These are phyloP conservation scores for Cephonodes hylas DNA, from an alignment of 2,888 invertebrate species.

Conservation along the genomic window DNA sequence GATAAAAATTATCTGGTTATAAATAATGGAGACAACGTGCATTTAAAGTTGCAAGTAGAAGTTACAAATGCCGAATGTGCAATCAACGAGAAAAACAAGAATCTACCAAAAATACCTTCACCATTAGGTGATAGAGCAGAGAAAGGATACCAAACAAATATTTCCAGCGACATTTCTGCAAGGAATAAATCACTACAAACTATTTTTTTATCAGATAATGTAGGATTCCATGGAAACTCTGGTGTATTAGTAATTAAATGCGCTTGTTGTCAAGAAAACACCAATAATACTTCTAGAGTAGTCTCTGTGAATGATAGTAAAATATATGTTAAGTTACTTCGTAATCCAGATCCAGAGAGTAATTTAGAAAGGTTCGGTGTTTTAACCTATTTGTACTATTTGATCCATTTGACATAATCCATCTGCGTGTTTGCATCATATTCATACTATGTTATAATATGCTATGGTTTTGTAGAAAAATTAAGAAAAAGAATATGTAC, in stretches of 20 bases:
- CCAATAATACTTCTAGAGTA: slow-evolving; percentile 13
- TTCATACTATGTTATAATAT: too few relatives aligned
- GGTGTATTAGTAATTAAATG: slow-evolving; percentile 38
- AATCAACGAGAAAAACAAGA: slow-evolving; percentile 18
- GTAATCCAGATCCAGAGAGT: slow-evolving; percentile 20
- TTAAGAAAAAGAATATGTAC: background rate
- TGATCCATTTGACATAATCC: too few relatives aligned
- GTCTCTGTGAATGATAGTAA: slow-evolving; percentile 24
- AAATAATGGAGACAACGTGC: slow-evolving; percentile 44
- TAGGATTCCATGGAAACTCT: slow-evolving; percentile 21
- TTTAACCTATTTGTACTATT: too few relatives aligned
- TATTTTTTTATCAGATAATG: slow-evolving; percentile 21
- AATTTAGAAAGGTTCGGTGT: background rate
- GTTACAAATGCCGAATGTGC: slow-evolving; percentile 34
- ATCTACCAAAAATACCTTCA: slow-evolving; percentile 18
- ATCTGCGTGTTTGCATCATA: too few relatives aligned
- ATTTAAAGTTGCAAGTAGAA: slow-evolving; percentile 54
- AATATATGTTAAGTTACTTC: slow-evolving; percentile 33
- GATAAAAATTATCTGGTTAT: slow-evolving; percentile 31
- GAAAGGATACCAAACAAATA: slow-evolving; percentile 39
- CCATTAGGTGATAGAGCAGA: slow-evolving; percentile 30
- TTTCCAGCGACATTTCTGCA: slow-evolving; percentile 26
- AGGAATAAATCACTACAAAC: slow-evolving; percentile 32
- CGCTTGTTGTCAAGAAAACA: slow-evolving; percentile 29
- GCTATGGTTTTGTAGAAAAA: too few relatives aligned